Conservation (phyloP, 1,140 invertebrate genomes). For the Halesus radiatus region DNA sequence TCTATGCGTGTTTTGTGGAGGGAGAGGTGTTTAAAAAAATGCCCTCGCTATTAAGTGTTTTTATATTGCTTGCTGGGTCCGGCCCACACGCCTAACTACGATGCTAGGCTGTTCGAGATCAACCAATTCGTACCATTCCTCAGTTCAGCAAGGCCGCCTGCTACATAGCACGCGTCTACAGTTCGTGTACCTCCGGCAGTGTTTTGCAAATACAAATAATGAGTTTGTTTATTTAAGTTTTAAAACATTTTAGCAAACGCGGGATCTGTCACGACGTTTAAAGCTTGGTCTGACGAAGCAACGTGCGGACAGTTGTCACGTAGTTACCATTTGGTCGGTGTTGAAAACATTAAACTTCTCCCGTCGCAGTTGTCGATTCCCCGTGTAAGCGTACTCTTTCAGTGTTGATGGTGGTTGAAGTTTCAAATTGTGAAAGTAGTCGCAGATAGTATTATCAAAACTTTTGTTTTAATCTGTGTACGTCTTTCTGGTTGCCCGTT, state of each 20-base stretch:
- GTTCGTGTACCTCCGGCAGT: neutral
- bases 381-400: neutral
- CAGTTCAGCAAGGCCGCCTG: constrained; percentile 16
- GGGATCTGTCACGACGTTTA: neutral
- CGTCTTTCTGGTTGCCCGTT: neutral
- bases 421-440: constrained; percentile 24
- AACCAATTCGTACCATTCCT: neutral
- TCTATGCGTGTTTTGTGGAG: neutral
- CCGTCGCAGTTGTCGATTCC: neutral
- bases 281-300: neutral
- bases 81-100: neutral
- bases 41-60: neutral
- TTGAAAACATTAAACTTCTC: neutral
- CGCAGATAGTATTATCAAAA: neutral
- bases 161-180: neutral
- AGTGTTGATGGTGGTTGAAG: neutral
- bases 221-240: neutral
- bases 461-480: neutral
- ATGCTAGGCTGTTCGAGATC: neutral
- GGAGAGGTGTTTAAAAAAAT: neutral
- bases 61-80: neutral
- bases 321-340: constrained; percentile 3
- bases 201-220: neutral
- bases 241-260: neutral
- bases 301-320: neutral